These are phyloP conservation scores for Elephantulus edwardii DNA, from an alignment of 2,113 vertebrate genomes.

Conservation along the genomic window DNA sequence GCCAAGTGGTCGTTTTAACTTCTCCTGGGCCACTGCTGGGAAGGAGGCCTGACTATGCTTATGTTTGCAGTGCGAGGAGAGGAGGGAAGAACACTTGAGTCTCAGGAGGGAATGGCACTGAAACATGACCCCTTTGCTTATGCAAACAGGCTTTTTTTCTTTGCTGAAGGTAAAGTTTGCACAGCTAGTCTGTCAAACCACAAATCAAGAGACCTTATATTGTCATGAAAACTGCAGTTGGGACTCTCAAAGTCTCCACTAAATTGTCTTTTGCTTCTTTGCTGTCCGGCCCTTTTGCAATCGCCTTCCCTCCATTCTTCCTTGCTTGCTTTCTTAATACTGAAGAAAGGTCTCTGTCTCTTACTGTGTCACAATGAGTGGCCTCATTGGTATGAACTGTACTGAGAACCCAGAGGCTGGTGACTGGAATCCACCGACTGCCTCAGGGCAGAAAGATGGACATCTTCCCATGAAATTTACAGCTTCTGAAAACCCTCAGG, in stretches of 20 bases:
- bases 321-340: neutral
- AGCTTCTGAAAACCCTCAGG: too few species aligned
- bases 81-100: conserved; percentile 77
- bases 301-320: too few species aligned
- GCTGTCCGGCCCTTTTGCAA: too few species aligned
- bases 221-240: conserved; percentile 59
- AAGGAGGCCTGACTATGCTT: conserved; percentile 67
- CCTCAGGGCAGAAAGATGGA: too few species aligned
- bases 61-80: conserved; percentile 75
- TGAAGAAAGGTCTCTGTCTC: neutral
- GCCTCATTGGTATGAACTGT: too few species aligned
- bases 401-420: too few species aligned
- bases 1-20: conserved; percentile 74
- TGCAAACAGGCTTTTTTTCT: conserved; percentile 76
- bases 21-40: conserved; percentile 67
- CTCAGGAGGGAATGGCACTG: conserved; percentile 74
- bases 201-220: conserved; percentile 64
- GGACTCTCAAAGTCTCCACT: conserved; percentile 47
- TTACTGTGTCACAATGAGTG: neutral
- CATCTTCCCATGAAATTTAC: too few species aligned
- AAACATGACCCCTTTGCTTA: conserved; percentile 68
- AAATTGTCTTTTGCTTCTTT: neutral
- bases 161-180: conserved; percentile 76
- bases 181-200: conserved; percentile 50
- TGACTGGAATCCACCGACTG: too few species aligned